These are phyloP conservation scores for Phoxinus dragarum DNA, from an alignment of 2,797 vertebrate species.

Conservation along the genomic window DNA sequence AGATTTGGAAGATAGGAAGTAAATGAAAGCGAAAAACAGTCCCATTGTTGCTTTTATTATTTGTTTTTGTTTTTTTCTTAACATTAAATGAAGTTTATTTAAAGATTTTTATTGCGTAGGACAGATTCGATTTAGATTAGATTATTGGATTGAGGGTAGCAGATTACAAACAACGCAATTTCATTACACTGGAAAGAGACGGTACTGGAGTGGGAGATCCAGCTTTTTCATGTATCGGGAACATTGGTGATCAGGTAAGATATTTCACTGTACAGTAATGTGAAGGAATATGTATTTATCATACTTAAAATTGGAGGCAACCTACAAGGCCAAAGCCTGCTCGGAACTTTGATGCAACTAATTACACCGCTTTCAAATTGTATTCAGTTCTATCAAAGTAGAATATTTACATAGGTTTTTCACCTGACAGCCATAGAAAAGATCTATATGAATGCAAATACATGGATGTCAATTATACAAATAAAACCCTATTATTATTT, in stretches of 20 bases:
- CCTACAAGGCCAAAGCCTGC: neutral
- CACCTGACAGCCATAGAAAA: neutral
- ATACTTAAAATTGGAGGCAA: neutral
- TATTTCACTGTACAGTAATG: neutral
- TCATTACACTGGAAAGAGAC: constrained; percentile 55
- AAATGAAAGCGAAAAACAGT: constrained; percentile 16
- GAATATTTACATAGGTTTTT: neutral
- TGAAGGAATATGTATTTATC: neutral
- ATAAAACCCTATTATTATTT: neutral
- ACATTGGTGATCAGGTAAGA: constrained; percentile 70
- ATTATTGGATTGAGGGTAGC: constrained; percentile 81
- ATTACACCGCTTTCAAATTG: neutral
- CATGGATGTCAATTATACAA: neutral
- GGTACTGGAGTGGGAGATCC: constrained; percentile 51
- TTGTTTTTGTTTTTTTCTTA: neutral
- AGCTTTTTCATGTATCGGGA: constrained; percentile 46
- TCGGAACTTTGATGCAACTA: neutral
- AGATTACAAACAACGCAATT: constrained; percentile 76
- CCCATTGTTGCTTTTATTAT: neutral
- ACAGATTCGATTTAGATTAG: constrained; percentile 74
- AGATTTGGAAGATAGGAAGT: constrained; percentile 9
- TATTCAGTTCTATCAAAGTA: neutral
- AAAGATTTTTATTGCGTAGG: constrained; percentile 48
- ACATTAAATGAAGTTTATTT: neutral
- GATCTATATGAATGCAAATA: neutral